Evolutionary conservation across 2,888 invertebrate species (phyloP), one percentile per base, ranked within the genome.

Genomic region (Ditylenchus weischeri): DNA sequence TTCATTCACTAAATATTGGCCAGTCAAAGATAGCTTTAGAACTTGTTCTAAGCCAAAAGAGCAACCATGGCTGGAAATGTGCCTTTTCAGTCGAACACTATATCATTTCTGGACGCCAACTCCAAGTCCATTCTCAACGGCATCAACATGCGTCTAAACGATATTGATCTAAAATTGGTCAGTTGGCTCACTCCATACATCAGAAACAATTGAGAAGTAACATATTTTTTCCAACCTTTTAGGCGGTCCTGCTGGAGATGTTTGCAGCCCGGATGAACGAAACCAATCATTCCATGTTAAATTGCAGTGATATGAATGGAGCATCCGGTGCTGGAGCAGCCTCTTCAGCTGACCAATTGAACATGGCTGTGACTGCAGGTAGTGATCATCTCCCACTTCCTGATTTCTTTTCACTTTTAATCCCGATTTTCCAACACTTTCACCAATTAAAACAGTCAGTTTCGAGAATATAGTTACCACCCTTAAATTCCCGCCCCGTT

Each of bases 121-220:
- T 74, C 76, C 18, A 78, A 78, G 65, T 62, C 73, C 4, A 71
- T 80, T 59, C 68, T 82, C 38, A 79, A 73, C 62, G 73, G 73
- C 18, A 74, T 82, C 64, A 78, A 74, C 68, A 70, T 72, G 0
- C 74, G 79, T 18, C 66, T 82, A 29, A 78, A 78, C 62, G 81
- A 81, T 58, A 78, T 82, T 65, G 82, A 82, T 67, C 73, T 77
- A 29, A 81, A 81, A 59, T 66, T 81, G 54, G 54, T 54, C 11
- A 19, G 65, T 43, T 2, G 8, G 15, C 15, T 8, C 15, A 43
- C 15, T 29, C 5, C 29, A 2, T 29, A 29, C 2, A 29, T 5
- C 29, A 29, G 5, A 29, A 29, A 29, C 29, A 29, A 29, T 29
- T 2, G 29, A 29, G 5, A 29, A 29, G 3, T 29, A 29, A 29